A percentile compares a stretch with the other conserved stretches of the same genome.
Evolutionary conservation across 2,113 vertebrate species (phyloP).

Genomic region (Pelodiscus sinensis): DNA sequence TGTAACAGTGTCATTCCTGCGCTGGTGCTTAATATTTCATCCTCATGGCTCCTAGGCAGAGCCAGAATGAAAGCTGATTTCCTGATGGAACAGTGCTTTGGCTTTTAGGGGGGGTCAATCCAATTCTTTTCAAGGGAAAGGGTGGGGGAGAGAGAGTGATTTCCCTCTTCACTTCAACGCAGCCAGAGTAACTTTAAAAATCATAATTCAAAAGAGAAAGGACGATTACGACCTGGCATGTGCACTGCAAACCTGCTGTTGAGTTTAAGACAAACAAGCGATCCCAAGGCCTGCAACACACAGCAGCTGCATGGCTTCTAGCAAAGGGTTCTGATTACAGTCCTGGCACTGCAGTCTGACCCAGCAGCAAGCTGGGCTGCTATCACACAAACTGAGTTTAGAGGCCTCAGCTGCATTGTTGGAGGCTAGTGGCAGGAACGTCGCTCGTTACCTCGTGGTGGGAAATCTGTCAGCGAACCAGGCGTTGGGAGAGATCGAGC

Average conservation of each 20-base stretch:
- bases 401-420: background rate
- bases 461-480: background rate
- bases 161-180: conserved; percentile 51
- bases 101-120: background rate
- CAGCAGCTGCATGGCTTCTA: background rate
- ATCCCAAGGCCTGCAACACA: background rate
- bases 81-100: conserved; percentile 17
- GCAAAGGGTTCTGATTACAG: background rate
- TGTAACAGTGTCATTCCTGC: background rate
- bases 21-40: conserved; percentile 69
- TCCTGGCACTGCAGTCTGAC: background rate
- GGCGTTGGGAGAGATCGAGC: background rate
- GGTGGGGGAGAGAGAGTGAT: conserved; percentile 43
- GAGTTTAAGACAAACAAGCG: conserved; percentile 14
- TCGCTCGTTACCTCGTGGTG: fast-evolving
- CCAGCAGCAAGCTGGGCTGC: background rate
- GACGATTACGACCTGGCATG: background rate
- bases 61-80: conserved; percentile 27
- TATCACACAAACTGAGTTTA: background rate
- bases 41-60: conserved; percentile 32
- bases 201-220: background rate
- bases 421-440: background rate
- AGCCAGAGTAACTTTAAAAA: conserved; percentile 43
- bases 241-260: conserved; percentile 15
- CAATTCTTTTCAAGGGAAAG: conserved; percentile 28